Base-by-base conservation (phyloP, 2,888 invertebrate genomes). In the Silvanus unidentatus region DNA sequence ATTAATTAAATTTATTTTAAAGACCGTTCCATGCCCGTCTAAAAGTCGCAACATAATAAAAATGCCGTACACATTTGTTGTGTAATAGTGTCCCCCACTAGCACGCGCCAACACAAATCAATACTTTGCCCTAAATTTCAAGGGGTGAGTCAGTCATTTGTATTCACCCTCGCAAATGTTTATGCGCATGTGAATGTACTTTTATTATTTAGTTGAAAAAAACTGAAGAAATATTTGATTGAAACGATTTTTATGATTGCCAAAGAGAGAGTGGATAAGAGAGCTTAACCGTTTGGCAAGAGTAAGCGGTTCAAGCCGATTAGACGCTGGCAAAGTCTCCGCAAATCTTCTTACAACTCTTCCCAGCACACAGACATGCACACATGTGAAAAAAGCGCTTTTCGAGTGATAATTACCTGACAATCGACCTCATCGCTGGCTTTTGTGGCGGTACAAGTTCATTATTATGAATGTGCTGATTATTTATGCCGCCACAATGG, bases 361-460 rank as follows among this genome's bases (percentile, higher is more conserved):
- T 22, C 22, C 3, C 22, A 22, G 4, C 22, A n/a, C n/a, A n/a
- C n/a, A n/a, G n/a, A n/a, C n/a, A n/a, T n/a, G n/a, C n/a, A n/a
- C n/a, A n/a, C n/a, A n/a, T n/a, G n/a, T n/a, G n/a, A n/a, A n/a
- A n/a, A n/a, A n/a, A n/a, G n/a, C n/a, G n/a, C n/a, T n/a, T n/a
- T n/a, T n/a, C n/a, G n/a, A n/a, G n/a, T n/a, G n/a, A n/a, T n/a
- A n/a, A 5, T 32, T 78, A 82, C 82, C 82, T 82, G 70, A 82
- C 79, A 49, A 82, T 80, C 29, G 82, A 82, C 53, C 79, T 76
- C 75, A 82, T 76, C 50, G 78, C 75, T 65, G 78, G 77, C 71
- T 74, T 75, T 68, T 74, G 47, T 11, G 46, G 72, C 65, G 73
- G 71, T 61, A 47, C 28, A 40, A 34, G 30, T 27, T 39, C 32